phyloP scores from a whole-genome alignment of 2,888 invertebrate genomes.

The Drosophila mayaguana region DNA sequence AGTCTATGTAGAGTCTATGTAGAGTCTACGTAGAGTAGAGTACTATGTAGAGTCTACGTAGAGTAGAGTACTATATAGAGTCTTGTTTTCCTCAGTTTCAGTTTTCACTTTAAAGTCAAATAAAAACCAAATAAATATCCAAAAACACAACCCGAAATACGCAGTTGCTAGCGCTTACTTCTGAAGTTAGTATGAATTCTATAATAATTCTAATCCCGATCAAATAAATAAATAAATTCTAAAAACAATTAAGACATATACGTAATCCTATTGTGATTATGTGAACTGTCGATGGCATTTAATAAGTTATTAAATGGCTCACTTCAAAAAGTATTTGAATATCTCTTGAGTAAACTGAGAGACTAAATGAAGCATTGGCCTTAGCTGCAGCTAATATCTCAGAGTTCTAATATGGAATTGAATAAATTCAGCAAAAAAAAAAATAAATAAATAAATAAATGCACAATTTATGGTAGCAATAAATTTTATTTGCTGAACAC shows the following conservation, averaged over 20 bases:
- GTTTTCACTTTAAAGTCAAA: too few relatives aligned
- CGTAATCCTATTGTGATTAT: not conserved
- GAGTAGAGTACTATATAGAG: too few relatives aligned
- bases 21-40: too few relatives aligned
- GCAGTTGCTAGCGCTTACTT: too few relatives aligned
- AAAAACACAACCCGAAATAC: too few relatives aligned
- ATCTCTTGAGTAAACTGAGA: not conserved
- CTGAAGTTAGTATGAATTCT: too few relatives aligned
- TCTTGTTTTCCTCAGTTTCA: too few relatives aligned
- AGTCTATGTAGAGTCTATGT: too few relatives aligned
- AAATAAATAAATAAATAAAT: conserved; percentile 58
- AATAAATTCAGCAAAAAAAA: conserved; percentile 55
- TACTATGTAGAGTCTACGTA: too few relatives aligned
- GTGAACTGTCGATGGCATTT: not conserved
- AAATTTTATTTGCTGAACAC: conserved; percentile 54
- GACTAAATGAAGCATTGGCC: conserved; percentile 2
- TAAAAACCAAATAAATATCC: too few relatives aligned
- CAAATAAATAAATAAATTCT: too few relatives aligned
- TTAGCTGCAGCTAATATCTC: conserved; percentile 6
- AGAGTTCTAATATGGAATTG: conserved; percentile 63
- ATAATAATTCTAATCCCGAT: too few relatives aligned
- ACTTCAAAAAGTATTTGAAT: not conserved
- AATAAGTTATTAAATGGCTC: not conserved
- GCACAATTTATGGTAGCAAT: conserved; percentile 66
- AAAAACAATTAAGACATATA: not conserved